Evolutionary conservation across 2,888 invertebrate genomes (phyloP), one percentile per base, ranked within the genome.

Genomic region (Ophion obscuratus): DNA sequence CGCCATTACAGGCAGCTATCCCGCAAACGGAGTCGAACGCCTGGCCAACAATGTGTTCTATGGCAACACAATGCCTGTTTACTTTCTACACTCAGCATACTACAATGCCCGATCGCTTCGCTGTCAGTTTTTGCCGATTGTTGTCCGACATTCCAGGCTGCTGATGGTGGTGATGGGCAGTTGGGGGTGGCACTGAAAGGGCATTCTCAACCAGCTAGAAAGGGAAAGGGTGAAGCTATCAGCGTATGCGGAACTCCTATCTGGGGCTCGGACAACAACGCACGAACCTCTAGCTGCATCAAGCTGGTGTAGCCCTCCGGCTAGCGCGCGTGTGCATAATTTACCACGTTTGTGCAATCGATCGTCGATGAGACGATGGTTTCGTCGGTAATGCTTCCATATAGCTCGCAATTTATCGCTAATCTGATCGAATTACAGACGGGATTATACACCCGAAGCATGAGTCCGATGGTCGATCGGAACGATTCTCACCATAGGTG

Each of bases 41-140:
- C 90, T 89, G 88, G 89, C 90, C 89, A 91, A 91, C 91, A 88
- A 88, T 91, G 90, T 90, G 88, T 90, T 86, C 86, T 86, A 78
- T 81, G 81, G 31, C 79, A 92, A 83, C 47, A 47, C 93, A 93
- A 93, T 93, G 91, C 89, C 91, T 93, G 93, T 93, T 93, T 93
- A 92, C 92, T 91, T 92, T 93, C 92, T 92, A 92, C 92, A 91
- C 91, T 92, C 89, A 90, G 90, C 84, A 86, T 82, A 86, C 89
- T 86, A 92, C 92, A 93, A 93, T 92, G 88, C 87, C 87, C 88
- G 91, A 88, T 91, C 92, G 91, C 89, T 91, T 90, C 91, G 90
- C 91, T 90, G 92, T 92, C 92, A 92, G 92, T 92, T 92, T 92
- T 92, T 92, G 91, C 91, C 92, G 90, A 92, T 91, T 93, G 90